Percentiles rank a stretch among this genome's conserved stretches.
phyloP scores from a whole-genome alignment of 2,797 vertebrate genomes.

The Cryptoprocta ferox region DNA sequence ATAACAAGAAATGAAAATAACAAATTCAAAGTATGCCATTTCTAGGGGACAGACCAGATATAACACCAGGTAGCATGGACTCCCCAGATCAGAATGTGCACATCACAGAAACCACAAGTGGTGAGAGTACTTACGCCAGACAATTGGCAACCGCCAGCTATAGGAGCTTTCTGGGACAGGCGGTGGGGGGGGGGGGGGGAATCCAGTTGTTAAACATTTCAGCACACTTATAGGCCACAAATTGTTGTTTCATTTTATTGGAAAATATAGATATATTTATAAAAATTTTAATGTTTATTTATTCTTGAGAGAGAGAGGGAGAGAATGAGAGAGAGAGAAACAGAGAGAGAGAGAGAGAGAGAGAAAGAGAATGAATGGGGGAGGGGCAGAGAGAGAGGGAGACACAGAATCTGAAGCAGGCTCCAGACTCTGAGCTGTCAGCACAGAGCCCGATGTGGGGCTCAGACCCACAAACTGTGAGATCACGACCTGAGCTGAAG shows the following conservation, averaged over 20 bases:
- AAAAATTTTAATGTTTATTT: not conserved
- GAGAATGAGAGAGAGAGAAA: too few relatives aligned
- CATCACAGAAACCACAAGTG: not conserved
- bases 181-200: too few relatives aligned
- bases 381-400: too few relatives aligned
- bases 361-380: too few relatives aligned
- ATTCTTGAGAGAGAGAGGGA: too few relatives aligned
- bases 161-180: not conserved
- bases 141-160: not conserved
- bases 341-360: too few relatives aligned
- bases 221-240: not conserved
- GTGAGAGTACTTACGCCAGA: not conserved
- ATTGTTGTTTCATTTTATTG: not conserved
- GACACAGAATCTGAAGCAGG: too few relatives aligned
- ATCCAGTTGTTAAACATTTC: not conserved
- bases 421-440: too few relatives aligned
- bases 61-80: not conserved
- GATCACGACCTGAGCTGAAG: too few relatives aligned
- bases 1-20: not conserved
- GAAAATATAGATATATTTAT: not conserved
- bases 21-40: not conserved
- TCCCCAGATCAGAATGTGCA: not conserved
- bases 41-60: not conserved
- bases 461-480: too few relatives aligned
- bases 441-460: too few relatives aligned